Percentiles rank a stretch among this genome's conserved stretches.
Evolutionary conservation across 2,888 invertebrate species (phyloP).

Genomic region (Griposia aprilina): DNA sequence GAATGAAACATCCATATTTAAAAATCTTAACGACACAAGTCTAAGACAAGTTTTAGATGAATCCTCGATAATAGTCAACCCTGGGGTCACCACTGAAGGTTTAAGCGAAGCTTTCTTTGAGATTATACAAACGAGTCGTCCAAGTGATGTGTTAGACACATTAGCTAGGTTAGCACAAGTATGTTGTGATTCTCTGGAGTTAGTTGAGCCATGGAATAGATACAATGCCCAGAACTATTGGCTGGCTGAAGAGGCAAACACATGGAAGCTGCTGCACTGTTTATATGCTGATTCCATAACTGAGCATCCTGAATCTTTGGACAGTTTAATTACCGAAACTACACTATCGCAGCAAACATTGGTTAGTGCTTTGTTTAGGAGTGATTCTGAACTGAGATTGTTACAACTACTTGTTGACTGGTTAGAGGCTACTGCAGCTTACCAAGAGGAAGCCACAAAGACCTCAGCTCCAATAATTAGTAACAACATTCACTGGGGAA

Average conservation of each 20-base stretch:
- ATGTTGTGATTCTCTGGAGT: constrained; percentile 91
- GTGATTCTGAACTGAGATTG: constrained; percentile 91
- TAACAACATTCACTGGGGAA: constrained; percentile 96
- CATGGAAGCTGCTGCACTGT: constrained; percentile 96
- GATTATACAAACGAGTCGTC: constrained; percentile 84
- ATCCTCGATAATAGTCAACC: constrained; percentile 80
- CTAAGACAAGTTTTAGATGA: constrained; percentile 86
- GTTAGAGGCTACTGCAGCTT: constrained; percentile 96
- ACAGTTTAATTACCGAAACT: constrained; percentile 83
- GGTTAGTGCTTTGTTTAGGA: constrained; percentile 83
- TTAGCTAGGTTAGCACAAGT: constrained; percentile 92
- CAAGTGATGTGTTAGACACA: constrained; percentile 91
- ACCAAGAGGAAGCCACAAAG: constrained; percentile 92
- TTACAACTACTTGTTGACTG: constrained; percentile 97
- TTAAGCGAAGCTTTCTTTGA: constrained; percentile 87
- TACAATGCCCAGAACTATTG: constrained; percentile 89
- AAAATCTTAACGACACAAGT: constrained; percentile 87
- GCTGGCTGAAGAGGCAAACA: constrained; percentile 96
- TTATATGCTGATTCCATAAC: constrained; percentile 95
- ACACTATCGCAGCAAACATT: constrained; percentile 84
- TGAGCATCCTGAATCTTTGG: constrained; percentile 90
- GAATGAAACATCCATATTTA: constrained; percentile 87
- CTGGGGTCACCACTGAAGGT: constrained; percentile 80
- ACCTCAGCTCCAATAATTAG: constrained; percentile 85
- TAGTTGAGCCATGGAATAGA: constrained; percentile 87